Evolutionary conservation across 1,140 invertebrate genomes (phyloP), one percentile per base, ranked within the genome.

Genomic region (Cotesia vestalis): DNA sequence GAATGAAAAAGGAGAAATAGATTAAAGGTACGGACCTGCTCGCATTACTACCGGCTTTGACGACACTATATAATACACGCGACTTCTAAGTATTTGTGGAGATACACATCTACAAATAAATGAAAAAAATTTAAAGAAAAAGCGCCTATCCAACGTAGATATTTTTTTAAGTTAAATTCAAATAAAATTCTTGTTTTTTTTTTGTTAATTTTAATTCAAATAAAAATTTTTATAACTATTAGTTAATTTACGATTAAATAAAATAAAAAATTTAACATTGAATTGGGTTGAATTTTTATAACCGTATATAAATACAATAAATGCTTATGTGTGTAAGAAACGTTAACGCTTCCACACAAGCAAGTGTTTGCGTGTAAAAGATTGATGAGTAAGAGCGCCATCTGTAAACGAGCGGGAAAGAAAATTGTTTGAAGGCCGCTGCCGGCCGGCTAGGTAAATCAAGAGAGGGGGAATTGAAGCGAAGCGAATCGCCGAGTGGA

Each of bases 391-490:
- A 9, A 4, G 14, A 78, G 77, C 81, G 85, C 79, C 85, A 83
- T 83, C 84, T 86, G 77, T 75, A 83, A 83, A 82, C 76, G 79
- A 85, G 84, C 84, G 84, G 81, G 82, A 83, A 85, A 83, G 81
- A 78, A 79, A 79, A 79, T 66, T 73, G 81, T 85, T 86, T 85
- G 82, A 86, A 86, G 84, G 84, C 83, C 84, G 84, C 81, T 80
- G 81, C 82, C 78, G 27, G 82, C 83, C 81, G 83, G 83, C 82
- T 80, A 80, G 81, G 77, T 77, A 11, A 35, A 40, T 62, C 12
- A 34, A 4, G 20, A 36, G 60, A 27, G n/a, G 69, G 59, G 61
- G 51, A 34, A 38, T 20, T 36, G 38, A 59, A 40, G 35, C 12
- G 51, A 46, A 34, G 12, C 12, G 61, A 46, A 17, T 40, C 34